A percentile compares a stretch with the other conserved stretches of the same genome.
Conservation (phyloP, 30 jellyfish, hydroid and myxozoan genomes). For the Clytia hemisphaerica region DNA sequence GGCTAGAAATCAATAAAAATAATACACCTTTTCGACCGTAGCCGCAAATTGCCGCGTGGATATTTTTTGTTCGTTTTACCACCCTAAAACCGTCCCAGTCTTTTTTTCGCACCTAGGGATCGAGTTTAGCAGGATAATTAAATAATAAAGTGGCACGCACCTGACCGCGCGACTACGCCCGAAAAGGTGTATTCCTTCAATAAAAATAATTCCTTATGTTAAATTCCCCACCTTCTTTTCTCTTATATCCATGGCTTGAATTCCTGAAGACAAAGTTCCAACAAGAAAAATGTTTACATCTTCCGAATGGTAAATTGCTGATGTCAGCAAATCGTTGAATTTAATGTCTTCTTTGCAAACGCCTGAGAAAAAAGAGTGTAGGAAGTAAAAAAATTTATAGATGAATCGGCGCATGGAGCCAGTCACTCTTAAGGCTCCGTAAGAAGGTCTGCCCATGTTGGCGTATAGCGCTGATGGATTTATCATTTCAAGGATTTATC, state of each 20-base stretch:
- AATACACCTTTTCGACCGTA: no score
- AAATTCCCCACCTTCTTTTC: constrained; percentile 60
- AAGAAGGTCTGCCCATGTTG: not conserved
- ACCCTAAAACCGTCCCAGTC: no score
- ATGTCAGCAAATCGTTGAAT: constrained; percentile 52
- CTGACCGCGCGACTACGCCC: no score
- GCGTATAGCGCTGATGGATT: not conserved
- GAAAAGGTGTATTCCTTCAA: no score
- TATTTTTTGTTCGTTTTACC: no score
- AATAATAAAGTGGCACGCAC: no score
- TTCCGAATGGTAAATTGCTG: constrained; percentile 45
- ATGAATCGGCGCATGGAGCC: not conserved
- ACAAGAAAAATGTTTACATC: constrained; percentile 28
- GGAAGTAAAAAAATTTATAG: not conserved
- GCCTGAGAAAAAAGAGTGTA: constrained; percentile 20
- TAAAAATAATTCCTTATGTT: no score
- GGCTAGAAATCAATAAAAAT: no score
- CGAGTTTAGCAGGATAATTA: no score
- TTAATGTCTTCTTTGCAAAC: constrained; percentile 9
- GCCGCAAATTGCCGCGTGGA: no score
- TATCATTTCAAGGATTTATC: not conserved
- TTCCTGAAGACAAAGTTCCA: constrained; percentile 64
- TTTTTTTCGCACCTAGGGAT: no score
- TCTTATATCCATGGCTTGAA: constrained; percentile 56
- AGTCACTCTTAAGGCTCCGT: not conserved